A percentile compares a stretch with the other conserved stretches of the same genome.
phyloP scores from a whole-genome alignment of 2,113 vertebrate species.

The Camelus bactrianus region DNA sequence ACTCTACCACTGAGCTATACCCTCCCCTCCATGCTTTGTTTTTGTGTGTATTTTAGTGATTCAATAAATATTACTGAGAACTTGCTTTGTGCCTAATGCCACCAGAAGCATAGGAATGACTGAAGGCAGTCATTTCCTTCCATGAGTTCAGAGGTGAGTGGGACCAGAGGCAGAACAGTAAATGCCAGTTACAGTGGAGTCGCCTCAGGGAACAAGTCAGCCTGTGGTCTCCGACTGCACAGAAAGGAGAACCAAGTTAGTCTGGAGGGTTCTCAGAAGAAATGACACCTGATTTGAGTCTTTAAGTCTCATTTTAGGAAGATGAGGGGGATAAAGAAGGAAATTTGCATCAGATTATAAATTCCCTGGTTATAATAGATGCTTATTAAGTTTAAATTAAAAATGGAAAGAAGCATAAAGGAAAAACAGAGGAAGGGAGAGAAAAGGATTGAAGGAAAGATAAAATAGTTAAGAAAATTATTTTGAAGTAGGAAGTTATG shows the following conservation, averaged over 20 bases:
- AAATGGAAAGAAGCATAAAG: background rate
- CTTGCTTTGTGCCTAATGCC: background rate
- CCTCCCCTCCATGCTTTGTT: background rate
- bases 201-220: background rate
- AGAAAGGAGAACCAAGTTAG: background rate
- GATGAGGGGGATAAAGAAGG: background rate
- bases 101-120: background rate
- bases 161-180: background rate
- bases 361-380: background rate
- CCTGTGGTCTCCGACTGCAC: background rate
- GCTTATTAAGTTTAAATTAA: background rate
- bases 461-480: background rate
- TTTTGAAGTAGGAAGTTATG: background rate
- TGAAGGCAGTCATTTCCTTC: background rate
- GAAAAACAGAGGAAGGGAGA: accelerated
- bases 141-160: background rate
- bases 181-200: too few species aligned
- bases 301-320: background rate
- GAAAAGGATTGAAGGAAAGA: background rate
- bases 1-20: background rate
- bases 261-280: background rate
- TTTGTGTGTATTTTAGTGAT: background rate
- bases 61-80: background rate
- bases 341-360: background rate
- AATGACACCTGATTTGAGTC: background rate